Base-by-base conservation (phyloP, 2,888 invertebrate species). In the Ormyrus labotus region DNA sequence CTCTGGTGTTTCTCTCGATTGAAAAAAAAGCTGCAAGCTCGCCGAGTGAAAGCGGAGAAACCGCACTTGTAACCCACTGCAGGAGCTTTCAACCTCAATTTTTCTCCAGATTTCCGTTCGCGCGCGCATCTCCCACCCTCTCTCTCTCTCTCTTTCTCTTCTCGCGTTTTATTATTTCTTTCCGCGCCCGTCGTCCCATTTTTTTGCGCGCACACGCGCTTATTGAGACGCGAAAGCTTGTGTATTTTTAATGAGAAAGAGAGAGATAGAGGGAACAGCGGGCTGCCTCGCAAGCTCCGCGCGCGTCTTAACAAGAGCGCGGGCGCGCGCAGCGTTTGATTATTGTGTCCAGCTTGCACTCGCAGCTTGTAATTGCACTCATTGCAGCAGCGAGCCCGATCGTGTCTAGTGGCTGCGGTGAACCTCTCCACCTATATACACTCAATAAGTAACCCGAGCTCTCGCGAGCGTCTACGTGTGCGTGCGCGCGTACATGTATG, bases 311-410 rank as follows among this genome's bases (percentile, higher is more conserved):
- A 34, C 34, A 34, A 34, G 34, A 2, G 34, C 34, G 6, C 5
- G 5, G 8, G 53, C 7, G 70, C 1, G 65, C 60, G n/a, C 64
- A 8, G 47, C 72, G 58, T 73, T 79, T 73, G 73, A 79, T 79
- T 73, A 69, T 71, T 67, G 79, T 34, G 34, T 73, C 79, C 79
- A 53, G 63, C 51, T 8, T 19, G 73, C 61, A 45, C 69, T 13
- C 58, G 64, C 57, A 19, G 47, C 65, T 50, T 73, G 69, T 79
- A 79, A 79, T 79, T 73, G 68, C 73, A 69, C 79, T 69, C 73
- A 67, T 78, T 78, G 71, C 67, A 51, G n/a, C 13, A 13, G 48
- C 55, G 5, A 4, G 6, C 70, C 13, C 50, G 67, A 78, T 78
- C 67, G 72, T 72, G 47, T 73, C 79, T 63, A 73, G 73, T 73